These are phyloP conservation scores for Rhodeus uyekii DNA, from an alignment of 2,797 vertebrate species.

Conservation along the genomic window DNA sequence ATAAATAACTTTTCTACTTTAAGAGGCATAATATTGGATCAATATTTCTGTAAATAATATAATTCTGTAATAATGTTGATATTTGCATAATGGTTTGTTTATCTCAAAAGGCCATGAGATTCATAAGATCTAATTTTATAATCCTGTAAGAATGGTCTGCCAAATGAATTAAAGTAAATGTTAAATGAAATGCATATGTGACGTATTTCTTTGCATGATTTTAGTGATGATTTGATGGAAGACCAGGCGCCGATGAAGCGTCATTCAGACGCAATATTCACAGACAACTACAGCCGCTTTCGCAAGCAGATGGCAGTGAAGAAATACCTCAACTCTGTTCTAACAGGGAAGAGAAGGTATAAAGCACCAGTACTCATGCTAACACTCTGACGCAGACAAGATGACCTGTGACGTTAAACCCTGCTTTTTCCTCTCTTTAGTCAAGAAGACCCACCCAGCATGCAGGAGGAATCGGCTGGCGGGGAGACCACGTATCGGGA, in stretches of 20 bases:
- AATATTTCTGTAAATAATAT: neutral
- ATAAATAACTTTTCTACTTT: too few species aligned
- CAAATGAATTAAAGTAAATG: neutral
- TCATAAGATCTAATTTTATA: neutral
- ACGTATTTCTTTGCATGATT: neutral
- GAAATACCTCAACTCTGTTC: conserved; percentile 93
- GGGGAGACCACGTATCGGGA: conserved; percentile 84
- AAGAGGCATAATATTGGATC: neutral
- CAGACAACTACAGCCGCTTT: conserved; percentile 95
- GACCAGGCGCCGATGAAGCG: conserved; percentile 85
- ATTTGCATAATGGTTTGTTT: neutral
- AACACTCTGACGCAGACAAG: too few species aligned
- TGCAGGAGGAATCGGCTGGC: conserved; percentile 79
- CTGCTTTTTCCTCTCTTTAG: conserved; percentile 59
- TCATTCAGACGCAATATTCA: conserved; percentile 95
- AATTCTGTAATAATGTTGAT: too few species aligned
- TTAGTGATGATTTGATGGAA: conserved; percentile 81
- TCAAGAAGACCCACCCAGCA: conserved; percentile 82
- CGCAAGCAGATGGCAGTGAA: conserved; percentile 96
- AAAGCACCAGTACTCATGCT: neutral
- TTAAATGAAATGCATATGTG: neutral
- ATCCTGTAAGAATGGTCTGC: neutral
- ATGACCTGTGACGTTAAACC: neutral
- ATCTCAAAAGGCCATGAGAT: neutral
- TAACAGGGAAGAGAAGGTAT: conserved; percentile 94